Conservation (phyloP, 2,797 vertebrate species). For the Macropodus opercularis region DNA sequence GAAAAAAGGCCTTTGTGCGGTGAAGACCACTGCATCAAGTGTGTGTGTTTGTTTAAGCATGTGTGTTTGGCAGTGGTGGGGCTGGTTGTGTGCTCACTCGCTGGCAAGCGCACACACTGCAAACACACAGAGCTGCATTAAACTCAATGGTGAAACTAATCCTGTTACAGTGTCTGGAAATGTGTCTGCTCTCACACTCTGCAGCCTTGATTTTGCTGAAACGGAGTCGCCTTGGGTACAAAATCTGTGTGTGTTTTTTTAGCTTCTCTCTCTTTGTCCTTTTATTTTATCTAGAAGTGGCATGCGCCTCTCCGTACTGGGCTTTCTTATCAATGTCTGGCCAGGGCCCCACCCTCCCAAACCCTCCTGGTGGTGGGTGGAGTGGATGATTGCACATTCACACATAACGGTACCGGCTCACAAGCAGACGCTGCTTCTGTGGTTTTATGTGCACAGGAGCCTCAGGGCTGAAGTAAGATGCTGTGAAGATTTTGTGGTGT, state of each 20-base stretch:
- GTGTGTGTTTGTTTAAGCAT: not conserved
- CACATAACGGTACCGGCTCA: conserved; percentile 16
- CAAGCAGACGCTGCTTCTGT: not conserved
- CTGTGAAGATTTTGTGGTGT: conserved; percentile 4
- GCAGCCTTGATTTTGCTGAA: conserved; percentile 63
- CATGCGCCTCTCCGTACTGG: conserved; percentile 65
- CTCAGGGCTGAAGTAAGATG: conserved; percentile 16
- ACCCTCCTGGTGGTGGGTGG: conserved; percentile 32
- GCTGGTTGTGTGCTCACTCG: conserved; percentile 9
- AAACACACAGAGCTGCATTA: conserved; percentile 48
- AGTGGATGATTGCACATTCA: conserved; percentile 42
- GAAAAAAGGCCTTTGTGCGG: conserved; percentile 32
- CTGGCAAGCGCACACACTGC: conserved; percentile 26
- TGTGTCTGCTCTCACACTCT: conserved; percentile 44
- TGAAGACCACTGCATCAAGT: not conserved
- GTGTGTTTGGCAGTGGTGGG: not conserved
- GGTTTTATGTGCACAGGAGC: conserved; percentile 10
- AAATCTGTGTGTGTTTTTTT: conserved; percentile 33
- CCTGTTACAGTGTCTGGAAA: conserved; percentile 69
- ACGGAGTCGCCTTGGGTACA: conserved; percentile 45
- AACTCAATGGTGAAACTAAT: conserved; percentile 64
- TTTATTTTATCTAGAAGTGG: conserved; percentile 77
- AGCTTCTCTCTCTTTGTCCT: conserved; percentile 34
- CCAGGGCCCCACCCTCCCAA: conserved; percentile 55
- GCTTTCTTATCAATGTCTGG: conserved; percentile 75